These are phyloP conservation scores for Rhopalosiphum nymphaeae DNA, from an alignment of 2,888 invertebrate genomes.

Conservation along the genomic window DNA sequence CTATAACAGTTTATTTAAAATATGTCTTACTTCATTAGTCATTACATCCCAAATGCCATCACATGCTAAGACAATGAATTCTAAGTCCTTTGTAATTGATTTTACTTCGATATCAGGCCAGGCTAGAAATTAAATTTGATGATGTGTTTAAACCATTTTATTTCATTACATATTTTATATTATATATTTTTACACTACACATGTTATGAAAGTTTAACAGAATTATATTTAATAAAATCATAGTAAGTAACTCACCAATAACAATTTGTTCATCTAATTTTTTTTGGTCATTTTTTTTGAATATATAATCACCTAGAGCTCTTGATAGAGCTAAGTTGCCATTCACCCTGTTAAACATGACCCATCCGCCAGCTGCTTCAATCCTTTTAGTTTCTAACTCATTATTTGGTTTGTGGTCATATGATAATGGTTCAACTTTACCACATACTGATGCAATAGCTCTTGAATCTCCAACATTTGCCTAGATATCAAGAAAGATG, in stretches of 20 bases:
- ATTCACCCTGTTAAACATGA: slow-evolving; percentile 97
- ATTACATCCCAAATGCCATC: slow-evolving; percentile 99
- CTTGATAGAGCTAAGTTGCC: slow-evolving; percentile 96
- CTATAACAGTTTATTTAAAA: neutral
- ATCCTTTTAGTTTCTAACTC: slow-evolving; percentile 90
- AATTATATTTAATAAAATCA: too few species aligned
- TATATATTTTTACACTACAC: neutral
- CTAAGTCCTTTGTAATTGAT: slow-evolving; percentile 89
- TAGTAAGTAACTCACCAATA: slow-evolving; percentile 78
- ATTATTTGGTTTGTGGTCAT: slow-evolving; percentile 96
- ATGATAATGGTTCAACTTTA: slow-evolving; percentile 80
- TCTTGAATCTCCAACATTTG: slow-evolving; percentile 97
- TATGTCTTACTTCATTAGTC: slow-evolving; percentile 79
- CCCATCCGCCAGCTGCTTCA: slow-evolving; percentile 95
- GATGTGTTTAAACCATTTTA: neutral
- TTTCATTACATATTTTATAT: neutral
- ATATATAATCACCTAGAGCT: slow-evolving; percentile 96
- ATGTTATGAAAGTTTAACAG: neutral
- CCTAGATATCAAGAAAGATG: slow-evolving; percentile 71
- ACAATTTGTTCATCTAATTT: slow-evolving; percentile 95
- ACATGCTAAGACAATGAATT: slow-evolving; percentile 96
- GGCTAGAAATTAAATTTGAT: slow-evolving; percentile 74
- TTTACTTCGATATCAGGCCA: slow-evolving; percentile 91
- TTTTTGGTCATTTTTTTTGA: slow-evolving; percentile 90
- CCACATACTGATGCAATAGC: slow-evolving; percentile 92